These are phyloP conservation scores for Scolopax rusticola DNA, from an alignment of 2,797 vertebrate genomes.

Conservation along the genomic window DNA sequence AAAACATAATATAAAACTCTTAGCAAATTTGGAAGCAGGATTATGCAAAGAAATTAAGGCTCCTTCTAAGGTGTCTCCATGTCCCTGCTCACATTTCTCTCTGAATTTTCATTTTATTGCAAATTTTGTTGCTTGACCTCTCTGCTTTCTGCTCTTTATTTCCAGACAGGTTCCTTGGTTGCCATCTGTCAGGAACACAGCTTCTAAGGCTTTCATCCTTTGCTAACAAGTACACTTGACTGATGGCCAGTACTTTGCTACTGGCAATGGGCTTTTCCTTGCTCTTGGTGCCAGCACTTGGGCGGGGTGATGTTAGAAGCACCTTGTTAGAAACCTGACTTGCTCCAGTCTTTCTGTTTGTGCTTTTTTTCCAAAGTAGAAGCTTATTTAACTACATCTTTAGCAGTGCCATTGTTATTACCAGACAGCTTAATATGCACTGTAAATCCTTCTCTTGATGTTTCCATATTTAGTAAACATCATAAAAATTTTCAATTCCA, in stretches of 20 bases:
- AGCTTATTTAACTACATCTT: slow-evolving; percentile 2
- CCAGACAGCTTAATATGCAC: not conserved
- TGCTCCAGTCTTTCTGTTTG: not conserved
- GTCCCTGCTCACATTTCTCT: not conserved
- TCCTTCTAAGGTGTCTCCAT: not conserved
- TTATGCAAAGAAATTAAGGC: not conserved
- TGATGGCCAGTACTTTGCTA: not conserved
- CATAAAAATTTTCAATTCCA: not conserved
- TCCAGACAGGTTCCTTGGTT: not conserved
- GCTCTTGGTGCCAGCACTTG: not conserved
- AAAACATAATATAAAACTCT: not conserved
- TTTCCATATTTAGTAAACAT: slow-evolving; percentile 36
- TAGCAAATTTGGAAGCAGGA: not conserved
- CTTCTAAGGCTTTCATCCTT: not conserved
- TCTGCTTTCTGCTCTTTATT: not conserved
- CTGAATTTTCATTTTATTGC: not conserved
- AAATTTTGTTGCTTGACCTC: not conserved
- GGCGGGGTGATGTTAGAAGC: not conserved
- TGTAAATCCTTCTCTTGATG: not conserved
- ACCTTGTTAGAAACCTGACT: not conserved
- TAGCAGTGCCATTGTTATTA: not conserved
- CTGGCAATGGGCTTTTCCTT: not conserved
- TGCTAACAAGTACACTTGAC: not conserved
- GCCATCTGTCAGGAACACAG: not conserved
- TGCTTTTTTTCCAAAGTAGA: not conserved